phyloP scores from a whole-genome alignment of 2,113 vertebrate genomes.

The Platanista minor region DNA sequence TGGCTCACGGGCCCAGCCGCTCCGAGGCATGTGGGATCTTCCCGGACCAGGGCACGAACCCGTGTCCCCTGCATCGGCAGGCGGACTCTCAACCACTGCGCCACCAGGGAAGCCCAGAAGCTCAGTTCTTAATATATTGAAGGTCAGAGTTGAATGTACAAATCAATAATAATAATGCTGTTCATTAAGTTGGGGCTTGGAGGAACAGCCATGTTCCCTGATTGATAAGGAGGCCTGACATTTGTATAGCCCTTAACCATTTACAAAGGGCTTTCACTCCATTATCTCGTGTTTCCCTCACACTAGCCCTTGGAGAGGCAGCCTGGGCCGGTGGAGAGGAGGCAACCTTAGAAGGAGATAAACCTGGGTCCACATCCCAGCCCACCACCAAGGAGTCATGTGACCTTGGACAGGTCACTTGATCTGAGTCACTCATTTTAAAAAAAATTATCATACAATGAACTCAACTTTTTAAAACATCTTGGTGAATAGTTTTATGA shows the following conservation, averaged over 20 bases:
- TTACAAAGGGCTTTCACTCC: not conserved
- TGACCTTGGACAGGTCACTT: not conserved
- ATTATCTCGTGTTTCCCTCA: not conserved
- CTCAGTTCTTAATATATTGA: not conserved
- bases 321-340: fast-evolving
- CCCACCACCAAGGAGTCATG: not conserved
- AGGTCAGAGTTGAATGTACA: not conserved
- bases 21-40: too few species aligned
- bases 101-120: not conserved
- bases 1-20: too few species aligned
- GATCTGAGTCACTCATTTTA: not conserved
- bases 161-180: not conserved
- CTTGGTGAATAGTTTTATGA: too few species aligned
- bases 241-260: not conserved
- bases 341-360: not conserved
- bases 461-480: too few species aligned
- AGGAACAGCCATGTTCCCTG: not conserved
- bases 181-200: not conserved
- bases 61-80: too few species aligned
- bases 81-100: too few species aligned
- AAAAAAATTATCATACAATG: not conserved
- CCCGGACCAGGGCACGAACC: too few species aligned
- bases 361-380: not conserved
- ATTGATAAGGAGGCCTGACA: not conserved
- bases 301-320: not conserved